phyloP scores from a whole-genome alignment of 2,797 vertebrate species.

The Acipenser transmontanus region DNA sequence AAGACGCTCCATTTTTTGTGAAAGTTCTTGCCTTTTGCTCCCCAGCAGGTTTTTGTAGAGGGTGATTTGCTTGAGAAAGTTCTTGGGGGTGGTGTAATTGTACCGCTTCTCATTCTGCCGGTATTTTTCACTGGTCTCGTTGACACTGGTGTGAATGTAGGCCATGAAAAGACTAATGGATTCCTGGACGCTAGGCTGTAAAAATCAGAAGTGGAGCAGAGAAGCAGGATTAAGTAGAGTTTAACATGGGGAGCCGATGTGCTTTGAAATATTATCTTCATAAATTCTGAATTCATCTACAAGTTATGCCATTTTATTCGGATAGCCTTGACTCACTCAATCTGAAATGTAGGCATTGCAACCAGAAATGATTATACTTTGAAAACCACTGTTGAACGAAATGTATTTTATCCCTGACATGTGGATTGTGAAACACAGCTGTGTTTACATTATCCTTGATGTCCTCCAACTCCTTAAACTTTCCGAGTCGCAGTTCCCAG shows the following conservation, averaged over 20 bases:
- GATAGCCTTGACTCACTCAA: conserved; percentile 69
- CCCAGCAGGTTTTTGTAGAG: conserved; percentile 66
- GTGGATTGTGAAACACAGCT: conserved; percentile 46
- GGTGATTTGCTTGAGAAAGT: conserved; percentile 76
- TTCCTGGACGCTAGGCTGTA: conserved; percentile 69
- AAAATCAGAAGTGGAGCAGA: conserved; percentile 35
- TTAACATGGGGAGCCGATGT: conserved; percentile 63
- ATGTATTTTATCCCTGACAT: conserved; percentile 52
- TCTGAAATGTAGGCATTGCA: conserved; percentile 66
- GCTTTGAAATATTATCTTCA: conserved; percentile 76
- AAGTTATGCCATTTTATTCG: conserved; percentile 60
- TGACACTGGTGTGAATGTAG: conserved; percentile 68
- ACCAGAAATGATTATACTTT: conserved; percentile 60
- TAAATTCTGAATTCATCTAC: conserved; percentile 76
- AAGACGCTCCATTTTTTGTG: not conserved
- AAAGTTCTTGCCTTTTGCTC: conserved; percentile 58
- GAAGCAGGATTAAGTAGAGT: conserved; percentile 60
- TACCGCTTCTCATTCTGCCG: conserved; percentile 62
- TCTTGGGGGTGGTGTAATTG: conserved; percentile 74
- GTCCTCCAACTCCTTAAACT: conserved; percentile 75
- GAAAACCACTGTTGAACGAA: conserved; percentile 58
- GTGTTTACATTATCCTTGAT: conserved; percentile 59
- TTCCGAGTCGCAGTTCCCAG: conserved; percentile 60
- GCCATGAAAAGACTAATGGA: conserved; percentile 79
- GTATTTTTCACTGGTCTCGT: conserved; percentile 67